These are phyloP conservation scores for Nomada hirtipes DNA, from an alignment of 2,888 invertebrate genomes.

Conservation along the genomic window DNA sequence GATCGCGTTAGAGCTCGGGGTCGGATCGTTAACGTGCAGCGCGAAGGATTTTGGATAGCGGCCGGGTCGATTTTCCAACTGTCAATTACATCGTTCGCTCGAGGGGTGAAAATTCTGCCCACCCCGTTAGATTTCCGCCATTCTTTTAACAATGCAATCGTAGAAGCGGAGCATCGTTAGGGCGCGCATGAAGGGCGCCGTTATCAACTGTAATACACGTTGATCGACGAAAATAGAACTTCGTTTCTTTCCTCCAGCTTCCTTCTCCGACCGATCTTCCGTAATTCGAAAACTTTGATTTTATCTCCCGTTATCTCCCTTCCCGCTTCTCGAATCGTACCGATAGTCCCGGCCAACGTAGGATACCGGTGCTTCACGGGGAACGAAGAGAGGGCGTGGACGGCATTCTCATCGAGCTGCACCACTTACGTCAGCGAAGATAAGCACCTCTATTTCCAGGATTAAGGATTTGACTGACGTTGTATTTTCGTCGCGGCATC, in stretches of 20 bases:
- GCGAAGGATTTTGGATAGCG: conserved; percentile 9
- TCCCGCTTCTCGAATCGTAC: background rate
- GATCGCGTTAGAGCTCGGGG: conserved; percentile 56
- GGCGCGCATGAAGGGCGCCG: too few species aligned
- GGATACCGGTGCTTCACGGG: conserved; percentile 1
- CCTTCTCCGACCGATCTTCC: background rate
- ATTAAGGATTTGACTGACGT: conserved; percentile 68
- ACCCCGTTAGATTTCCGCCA: too few species aligned
- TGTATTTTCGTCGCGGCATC: conserved; percentile 63
- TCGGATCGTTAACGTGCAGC: conserved; percentile 29
- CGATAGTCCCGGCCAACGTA: background rate
- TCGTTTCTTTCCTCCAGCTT: background rate
- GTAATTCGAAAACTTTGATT: conserved; percentile 31
- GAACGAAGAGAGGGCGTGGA: conserved; percentile 31
- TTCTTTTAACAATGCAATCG: too few species aligned
- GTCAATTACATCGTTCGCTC: conserved; percentile 22
- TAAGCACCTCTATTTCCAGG: conserved; percentile 66
- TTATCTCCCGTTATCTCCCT: background rate
- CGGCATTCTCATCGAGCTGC: conserved; percentile 40
- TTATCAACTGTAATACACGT: background rate
- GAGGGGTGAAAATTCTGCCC: background rate
- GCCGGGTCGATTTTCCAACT: conserved; percentile 28
- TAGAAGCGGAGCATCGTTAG: too few species aligned
- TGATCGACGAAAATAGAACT: background rate
- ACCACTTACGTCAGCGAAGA: conserved; percentile 65